Base-by-base conservation (phyloP, 2,113 vertebrate genomes). In the Scytalopus superciliaris region DNA sequence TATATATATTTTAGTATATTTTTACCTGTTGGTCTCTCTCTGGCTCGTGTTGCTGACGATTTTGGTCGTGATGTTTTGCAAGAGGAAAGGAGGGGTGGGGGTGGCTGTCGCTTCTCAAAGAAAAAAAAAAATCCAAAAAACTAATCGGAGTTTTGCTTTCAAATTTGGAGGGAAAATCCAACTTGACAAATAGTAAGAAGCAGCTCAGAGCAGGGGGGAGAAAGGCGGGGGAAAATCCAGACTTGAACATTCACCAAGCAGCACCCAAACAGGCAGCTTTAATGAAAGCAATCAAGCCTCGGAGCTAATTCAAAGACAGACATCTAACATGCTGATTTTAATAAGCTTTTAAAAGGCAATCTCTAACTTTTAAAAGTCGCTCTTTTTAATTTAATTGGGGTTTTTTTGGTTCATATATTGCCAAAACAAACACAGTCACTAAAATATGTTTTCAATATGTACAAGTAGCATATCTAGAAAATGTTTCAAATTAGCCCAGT, bases 331-430 rank as follows among this genome's bases (percentile, higher is more conserved):
- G 97, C 97, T 98, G 97, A 97, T 97, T 98, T 97, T 97, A 98
- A 98, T 98, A 98, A 96, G 97, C 97, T 97, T 97, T 98, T 96
- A 97, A 97, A 97, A 98, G 95, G 95, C 98, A 97, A 96, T 98
- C 96, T 95, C 97, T 93, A 97, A 98, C 97, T 98, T 98, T 98
- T 95, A 95, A 95, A 98, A 98, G 96, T 98, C 73, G 14, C 94
- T 96, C 94, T 97, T 97, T 96, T 97, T 96, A 96, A 98, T 97
- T 95, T 97, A 97, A 97, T 97, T 62, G 79, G 40, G 3, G 14
- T 6, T 69, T 88, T 93, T 94, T 92, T n/a, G 22, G 90, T 94
- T 97, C 94, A 47, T 96, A 97, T 79, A 80, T 96, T 96, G 94
- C 96, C 96, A 93, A 97, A 96, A 96, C 95, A 97, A 98, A 97